Evolutionary conservation across 2,797 vertebrate genomes (phyloP).

Genomic region (Percopsis omiscomaycus): DNA sequence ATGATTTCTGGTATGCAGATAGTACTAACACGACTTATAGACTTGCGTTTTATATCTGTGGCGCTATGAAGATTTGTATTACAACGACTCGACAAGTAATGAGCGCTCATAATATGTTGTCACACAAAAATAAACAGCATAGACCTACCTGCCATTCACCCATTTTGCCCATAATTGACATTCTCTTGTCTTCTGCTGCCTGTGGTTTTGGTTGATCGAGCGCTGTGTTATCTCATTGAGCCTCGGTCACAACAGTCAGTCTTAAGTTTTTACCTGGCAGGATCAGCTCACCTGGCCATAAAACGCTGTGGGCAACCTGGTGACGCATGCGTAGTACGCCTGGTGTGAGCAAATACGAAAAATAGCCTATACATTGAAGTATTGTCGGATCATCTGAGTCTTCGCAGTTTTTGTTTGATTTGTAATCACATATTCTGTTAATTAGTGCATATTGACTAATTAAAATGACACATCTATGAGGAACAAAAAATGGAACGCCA

Average conservation of each 20-base stretch:
- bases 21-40: not conserved
- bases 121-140: conserved; percentile 63
- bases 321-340: conserved; percentile 88
- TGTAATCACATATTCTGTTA: too few relatives aligned
- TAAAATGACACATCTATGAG: too few relatives aligned
- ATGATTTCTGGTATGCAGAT: conserved; percentile 8
- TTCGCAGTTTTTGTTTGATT: not conserved
- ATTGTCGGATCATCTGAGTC: not conserved
- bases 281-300: conserved; percentile 93
- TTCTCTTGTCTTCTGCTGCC: conserved; percentile 76
- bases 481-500: too few relatives aligned
- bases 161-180: conserved; percentile 95
- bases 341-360: conserved; percentile 69
- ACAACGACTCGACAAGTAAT: conserved; percentile 60
- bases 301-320: conserved; percentile 85
- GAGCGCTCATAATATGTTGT: conserved; percentile 27
- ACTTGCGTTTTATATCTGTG: not conserved
- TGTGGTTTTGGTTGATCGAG: conserved; percentile 73
- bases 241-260: conserved; percentile 81
- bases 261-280: conserved; percentile 85
- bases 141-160: conserved; percentile 93
- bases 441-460: too few relatives aligned
- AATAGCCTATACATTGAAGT: conserved; percentile 6
- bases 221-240: conserved; percentile 79
- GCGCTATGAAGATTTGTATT: conserved; percentile 21